Base-by-base conservation (phyloP, 1,140 invertebrate genomes). In the Eumeta japonica region DNA sequence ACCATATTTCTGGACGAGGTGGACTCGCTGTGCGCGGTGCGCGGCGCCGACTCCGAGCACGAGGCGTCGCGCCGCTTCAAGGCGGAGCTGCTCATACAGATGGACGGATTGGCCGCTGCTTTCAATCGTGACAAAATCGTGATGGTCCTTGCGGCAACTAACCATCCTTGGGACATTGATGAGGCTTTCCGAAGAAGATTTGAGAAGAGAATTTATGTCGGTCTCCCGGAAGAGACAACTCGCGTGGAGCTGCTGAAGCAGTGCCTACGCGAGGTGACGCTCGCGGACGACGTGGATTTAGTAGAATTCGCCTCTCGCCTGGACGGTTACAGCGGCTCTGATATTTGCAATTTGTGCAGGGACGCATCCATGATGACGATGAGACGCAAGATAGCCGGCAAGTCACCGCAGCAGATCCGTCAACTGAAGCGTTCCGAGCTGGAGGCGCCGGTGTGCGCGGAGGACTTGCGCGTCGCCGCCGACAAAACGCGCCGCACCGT, bases 1-100 rank as follows among this genome's bases (percentile, higher is more conserved):
- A 99, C 96, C n/a, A 98, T 99, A 58, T 99, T 99, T 63, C 93
- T 99, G 35, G 97, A 99, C 71, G 97, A 99, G 80, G 98, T 99
- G 46, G 97, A 99, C 77, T 97, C 95, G 0, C 74, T 99, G 18
- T 98, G 96, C 68, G 96, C 94, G 0, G 83, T 91, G 51, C 77
- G 97, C 58, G 96, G 96, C 11, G 91, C 89, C 0, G 94, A 97
- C 55, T 94, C 92, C 1, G 97, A 99, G 68, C 96, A 99, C 68
- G 97, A 99, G 77, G 96, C 97, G n/a, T 96, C 93, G 35, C 75
- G 97, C 31, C 76, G 97, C 49, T 96, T 99, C n/a, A 99, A 99
- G 75, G 97, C 94, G 0, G 97, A 99, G 40, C 77, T 99, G 10
- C 83, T 99, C 1, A 93, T 98, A 43, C 97, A 99, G 75, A 99